Evolutionary conservation across 2,113 vertebrate genomes (phyloP).

Genomic region (Atractosteus spatula): DNA sequence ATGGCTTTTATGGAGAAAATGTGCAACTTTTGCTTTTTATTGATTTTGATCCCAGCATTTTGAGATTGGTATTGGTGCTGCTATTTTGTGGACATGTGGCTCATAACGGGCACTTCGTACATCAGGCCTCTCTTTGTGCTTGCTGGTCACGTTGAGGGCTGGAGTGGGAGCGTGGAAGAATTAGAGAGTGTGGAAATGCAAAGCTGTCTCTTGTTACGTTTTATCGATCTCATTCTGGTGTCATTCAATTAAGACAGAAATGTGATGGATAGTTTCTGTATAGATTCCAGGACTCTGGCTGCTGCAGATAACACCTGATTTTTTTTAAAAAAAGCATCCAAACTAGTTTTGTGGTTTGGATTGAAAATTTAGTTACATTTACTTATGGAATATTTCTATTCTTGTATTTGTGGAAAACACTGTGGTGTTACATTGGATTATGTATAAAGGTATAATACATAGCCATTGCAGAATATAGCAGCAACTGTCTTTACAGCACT

Average conservation of each 20-base stretch:
- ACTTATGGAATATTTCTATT: slow-evolving; percentile 27
- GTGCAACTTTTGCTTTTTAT: too few relatives aligned
- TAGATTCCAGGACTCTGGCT: slow-evolving; percentile 59
- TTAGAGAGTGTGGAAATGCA: slow-evolving; percentile 75
- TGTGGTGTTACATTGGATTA: neutral
- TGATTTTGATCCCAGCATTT: too few relatives aligned
- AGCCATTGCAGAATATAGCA: too few relatives aligned
- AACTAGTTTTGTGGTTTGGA: slow-evolving; percentile 67
- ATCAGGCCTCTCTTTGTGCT: slow-evolving; percentile 54
- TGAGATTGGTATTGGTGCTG: slow-evolving; percentile 34
- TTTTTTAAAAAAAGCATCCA: slow-evolving; percentile 52
- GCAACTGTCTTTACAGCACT: too few relatives aligned
- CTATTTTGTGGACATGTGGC: slow-evolving; percentile 24
- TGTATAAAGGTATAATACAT: neutral
- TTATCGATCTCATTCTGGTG: slow-evolving; percentile 73
- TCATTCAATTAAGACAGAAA: slow-evolving; percentile 80
- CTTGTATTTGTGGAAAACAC: neutral
- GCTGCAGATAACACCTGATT: slow-evolving; percentile 44
- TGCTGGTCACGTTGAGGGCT: slow-evolving; percentile 66
- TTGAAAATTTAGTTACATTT: slow-evolving; percentile 57
- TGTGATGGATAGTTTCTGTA: slow-evolving; percentile 71
- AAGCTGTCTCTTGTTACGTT: slow-evolving; percentile 73
- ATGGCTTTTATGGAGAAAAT: slow-evolving; percentile 37
- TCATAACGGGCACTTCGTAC: slow-evolving; percentile 16
- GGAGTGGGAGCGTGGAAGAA: slow-evolving; percentile 60